phyloP scores from a whole-genome alignment of 2,113 vertebrate species.

The Emydura subglobosa region DNA sequence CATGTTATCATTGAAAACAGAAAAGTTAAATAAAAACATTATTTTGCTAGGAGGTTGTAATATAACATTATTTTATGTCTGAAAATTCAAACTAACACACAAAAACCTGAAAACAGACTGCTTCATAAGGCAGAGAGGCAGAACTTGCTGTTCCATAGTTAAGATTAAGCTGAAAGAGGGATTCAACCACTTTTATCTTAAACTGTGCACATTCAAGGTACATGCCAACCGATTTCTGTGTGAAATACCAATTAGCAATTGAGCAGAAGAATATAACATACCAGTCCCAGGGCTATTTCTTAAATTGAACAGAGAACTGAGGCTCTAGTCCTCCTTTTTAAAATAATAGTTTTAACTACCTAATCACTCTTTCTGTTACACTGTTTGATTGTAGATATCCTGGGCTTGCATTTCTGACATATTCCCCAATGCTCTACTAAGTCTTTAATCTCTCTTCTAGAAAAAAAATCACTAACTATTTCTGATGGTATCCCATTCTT shows the following conservation, averaged over 20 bases:
- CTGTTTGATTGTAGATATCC: neutral
- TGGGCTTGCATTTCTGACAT: conserved; percentile 2
- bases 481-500: neutral
- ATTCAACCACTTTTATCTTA: neutral
- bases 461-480: conserved; percentile 1
- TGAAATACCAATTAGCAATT: neutral
- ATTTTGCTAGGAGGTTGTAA: neutral
- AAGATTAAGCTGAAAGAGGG: neutral
- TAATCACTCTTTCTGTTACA: conserved; percentile 34
- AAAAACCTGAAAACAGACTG: neutral
- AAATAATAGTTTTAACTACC: conserved; percentile 15
- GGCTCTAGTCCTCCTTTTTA: neutral
- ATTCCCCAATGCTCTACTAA: conserved; percentile 2
- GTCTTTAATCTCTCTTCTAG: conserved; percentile 15
- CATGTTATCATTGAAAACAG: neutral
- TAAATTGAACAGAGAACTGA: neutral
- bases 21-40: neutral
- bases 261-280: neutral
- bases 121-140: neutral
- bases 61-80: neutral
- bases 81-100: neutral
- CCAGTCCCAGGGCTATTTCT: neutral
- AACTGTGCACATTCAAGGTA: neutral
- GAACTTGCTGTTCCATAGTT: neutral
- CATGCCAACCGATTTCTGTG: neutral